Evolutionary conservation across 2,888 invertebrate species (phyloP), one percentile per base, ranked within the genome.

Genomic region (Siphlonurus alternatus): DNA sequence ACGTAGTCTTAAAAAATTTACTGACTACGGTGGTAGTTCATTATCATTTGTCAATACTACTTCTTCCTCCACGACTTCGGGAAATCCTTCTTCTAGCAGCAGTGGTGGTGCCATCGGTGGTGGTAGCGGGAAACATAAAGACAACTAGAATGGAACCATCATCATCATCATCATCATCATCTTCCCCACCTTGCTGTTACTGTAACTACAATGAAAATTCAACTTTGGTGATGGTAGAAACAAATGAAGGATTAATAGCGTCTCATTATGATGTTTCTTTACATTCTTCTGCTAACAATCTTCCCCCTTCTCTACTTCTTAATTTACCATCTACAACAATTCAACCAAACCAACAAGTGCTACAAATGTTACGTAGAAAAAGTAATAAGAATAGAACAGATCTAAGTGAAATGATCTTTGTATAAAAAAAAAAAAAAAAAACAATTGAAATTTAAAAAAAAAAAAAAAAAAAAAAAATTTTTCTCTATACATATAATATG

Each of bases 91-190:
- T 19, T 63, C 63, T 56, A 63, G 59, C 62, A 63, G 19, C 65
- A 64, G 18, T 66, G 65, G 51, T 66, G 67, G 62, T 65, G 67
- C 63, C 56, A 63, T 53, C 62, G 62, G 19, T 65, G 64, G 18
- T 66, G 65, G 51, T 66, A 66, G 62, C 65, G 38, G 38, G 38
- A 38, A 38, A 38, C 38, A 38, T 15, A 38, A 38, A 38, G 38
- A 38, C 15, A 15, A 5, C 38, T 38, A 38, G n/a, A n/a, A n/a
- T n/a, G n/a, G n/a, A n/a, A n/a, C n/a, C n/a, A n/a, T n/a, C n/a
- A n/a, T n/a, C n/a, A n/a, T n/a, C n/a, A n/a, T n/a, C n/a, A n/a
- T n/a, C n/a, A n/a, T n/a, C n/a, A n/a, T n/a, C n/a, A n/a, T n/a
- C n/a, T n/a, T n/a, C n/a, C n/a, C n/a, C n/a, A n/a, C n/a, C n/a